A percentile compares a stretch with the other conserved stretches of the same genome.
Conservation (phyloP, 2,888 invertebrate genomes). For the Zaprionus bogoriensis region DNA sequence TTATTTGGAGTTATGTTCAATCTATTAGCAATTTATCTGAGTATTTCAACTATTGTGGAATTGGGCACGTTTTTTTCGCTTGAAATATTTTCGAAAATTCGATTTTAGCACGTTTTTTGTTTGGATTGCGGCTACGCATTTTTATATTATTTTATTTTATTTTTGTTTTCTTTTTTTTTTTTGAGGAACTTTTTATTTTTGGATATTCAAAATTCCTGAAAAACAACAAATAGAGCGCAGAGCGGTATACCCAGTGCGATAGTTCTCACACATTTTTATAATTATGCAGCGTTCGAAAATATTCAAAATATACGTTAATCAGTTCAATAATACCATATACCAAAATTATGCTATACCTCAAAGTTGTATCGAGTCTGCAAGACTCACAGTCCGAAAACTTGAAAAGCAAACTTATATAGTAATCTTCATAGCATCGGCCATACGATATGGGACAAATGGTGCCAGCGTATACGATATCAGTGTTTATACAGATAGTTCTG, state of each 20-base stretch:
- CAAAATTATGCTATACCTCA: too few species aligned
- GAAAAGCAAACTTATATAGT: too few species aligned
- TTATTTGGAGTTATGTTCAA: background rate
- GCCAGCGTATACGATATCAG: background rate
- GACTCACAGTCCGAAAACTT: too few species aligned
- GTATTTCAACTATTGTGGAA: background rate
- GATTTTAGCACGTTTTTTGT: background rate
- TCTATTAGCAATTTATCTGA: background rate
- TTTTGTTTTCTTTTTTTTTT: too few species aligned
- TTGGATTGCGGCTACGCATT: background rate
- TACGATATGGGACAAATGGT: too few species aligned
- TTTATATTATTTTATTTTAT: background rate
- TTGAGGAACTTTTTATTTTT: background rate
- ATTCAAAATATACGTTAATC: too few species aligned
- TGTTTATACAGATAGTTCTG: background rate
- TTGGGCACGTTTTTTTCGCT: background rate
- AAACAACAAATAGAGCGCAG: background rate
- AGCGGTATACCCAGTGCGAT: background rate
- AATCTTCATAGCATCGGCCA: too few species aligned
- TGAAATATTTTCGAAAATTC: background rate
- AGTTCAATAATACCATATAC: too few species aligned
- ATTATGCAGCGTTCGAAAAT: too few species aligned
- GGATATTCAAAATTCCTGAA: background rate
- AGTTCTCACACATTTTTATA: background rate
- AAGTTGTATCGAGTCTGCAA: too few species aligned